Percentiles rank a stretch among this genome's conserved stretches.
Evolutionary conservation across 2,113 vertebrate genomes (phyloP).

Genomic region (Macaca fascicularis): DNA sequence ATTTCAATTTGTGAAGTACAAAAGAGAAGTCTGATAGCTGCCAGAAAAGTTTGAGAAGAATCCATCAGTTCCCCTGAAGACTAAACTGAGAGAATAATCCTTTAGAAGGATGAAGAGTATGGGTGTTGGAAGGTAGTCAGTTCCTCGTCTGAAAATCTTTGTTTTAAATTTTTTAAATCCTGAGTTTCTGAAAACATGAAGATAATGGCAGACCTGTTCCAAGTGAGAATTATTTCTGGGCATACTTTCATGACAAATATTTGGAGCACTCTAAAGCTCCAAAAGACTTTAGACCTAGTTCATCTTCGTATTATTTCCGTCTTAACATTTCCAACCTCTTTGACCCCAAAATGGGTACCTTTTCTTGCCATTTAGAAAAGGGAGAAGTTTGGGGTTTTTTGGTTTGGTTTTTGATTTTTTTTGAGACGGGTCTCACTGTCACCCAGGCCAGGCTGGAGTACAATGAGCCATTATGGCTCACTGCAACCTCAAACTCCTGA

Average conservation of each 20-base stretch:
- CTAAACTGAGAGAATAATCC: not conserved
- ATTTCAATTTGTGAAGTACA: not conserved
- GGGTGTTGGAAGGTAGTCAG: not conserved
- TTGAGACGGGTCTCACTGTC: too few relatives aligned
- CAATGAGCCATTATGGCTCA: too few relatives aligned
- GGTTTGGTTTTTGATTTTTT: too few relatives aligned
- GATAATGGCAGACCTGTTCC: constrained; percentile 8
- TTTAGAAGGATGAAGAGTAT: not conserved
- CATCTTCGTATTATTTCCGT: not conserved
- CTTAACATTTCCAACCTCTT: not conserved
- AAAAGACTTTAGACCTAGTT: not conserved
- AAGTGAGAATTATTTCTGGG: not conserved
- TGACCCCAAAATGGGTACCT: not conserved
- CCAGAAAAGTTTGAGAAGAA: not conserved
- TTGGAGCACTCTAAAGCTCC: not conserved
- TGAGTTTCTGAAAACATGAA: not conserved
- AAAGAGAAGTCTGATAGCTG: not conserved
- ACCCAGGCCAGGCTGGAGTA: too few relatives aligned
- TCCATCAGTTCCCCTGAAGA: not conserved
- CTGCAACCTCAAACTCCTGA: too few relatives aligned
- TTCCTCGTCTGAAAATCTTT: not conserved
- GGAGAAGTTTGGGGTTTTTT: not conserved
- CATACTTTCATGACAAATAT: not conserved
- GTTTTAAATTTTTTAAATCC: not conserved
- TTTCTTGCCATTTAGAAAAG: not conserved